Base-by-base conservation (phyloP, 2,888 invertebrate species). In the Drosophila subsilvestris region DNA sequence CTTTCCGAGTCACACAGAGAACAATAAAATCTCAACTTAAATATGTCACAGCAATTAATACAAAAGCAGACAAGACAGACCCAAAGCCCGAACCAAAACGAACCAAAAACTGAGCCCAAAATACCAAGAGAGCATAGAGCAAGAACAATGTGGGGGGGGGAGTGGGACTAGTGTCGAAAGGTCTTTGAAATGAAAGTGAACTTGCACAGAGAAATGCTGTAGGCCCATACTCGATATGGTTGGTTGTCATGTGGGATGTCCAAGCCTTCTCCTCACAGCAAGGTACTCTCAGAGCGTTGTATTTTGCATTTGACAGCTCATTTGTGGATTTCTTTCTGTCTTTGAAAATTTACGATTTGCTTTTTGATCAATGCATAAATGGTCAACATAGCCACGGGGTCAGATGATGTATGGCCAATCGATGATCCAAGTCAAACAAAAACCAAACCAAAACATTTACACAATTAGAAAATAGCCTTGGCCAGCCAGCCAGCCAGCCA, bases 31-130 rank as follows among this genome's bases (percentile, higher is more conserved):
- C 82, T 78, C 55, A 79, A 77, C 79, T 79, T 78, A 86, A 88
- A 84, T 80, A 80, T 82, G 87, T 88, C 87, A 79, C 67, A 73
- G 82, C 89, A 88, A 89, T 88, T 88, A 88, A 88, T 88, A 89
- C 75, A 81, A 80, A 75, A 59, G 71, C 54, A 54, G 65, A 20
- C 66, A 48, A 54, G 65, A 20, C 66, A 48, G 49, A 42, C 65
- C 49, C 45, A 43, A 47, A n/a, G n/a, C 43, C 73, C 44, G 63
- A 61, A 54, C 73, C 51, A 71, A 61, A 47, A 67, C 65, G 67
- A 74, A 63, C 44, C 53, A 45, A n/a, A n/a, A n/a, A n/a, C n/a
- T n/a, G 65, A 43, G 29, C 17, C 63, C 37, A 18, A 62, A 47
- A 48, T 29, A 27, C 54, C 44, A 60, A 27, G 42, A 18, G 42